Evolutionary conservation across 2,797 vertebrate genomes (phyloP), one percentile per base, ranked within the genome.

Genomic region (Pseudomugil tenellus): DNA sequence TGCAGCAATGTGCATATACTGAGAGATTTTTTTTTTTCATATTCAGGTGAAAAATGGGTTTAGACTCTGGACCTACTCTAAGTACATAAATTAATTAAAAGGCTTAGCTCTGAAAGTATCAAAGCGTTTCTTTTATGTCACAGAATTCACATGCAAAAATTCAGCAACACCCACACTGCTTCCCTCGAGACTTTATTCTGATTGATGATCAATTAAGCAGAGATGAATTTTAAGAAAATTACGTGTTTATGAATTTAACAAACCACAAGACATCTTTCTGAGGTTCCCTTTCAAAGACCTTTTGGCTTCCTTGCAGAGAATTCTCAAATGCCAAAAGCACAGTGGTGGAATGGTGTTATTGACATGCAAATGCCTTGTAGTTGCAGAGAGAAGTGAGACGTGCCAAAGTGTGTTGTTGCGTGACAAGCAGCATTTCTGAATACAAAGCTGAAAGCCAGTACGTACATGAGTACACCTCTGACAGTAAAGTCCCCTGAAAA

Each of bases 311-410:
- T 84, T 57, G 77, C 76, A 64, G 72, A 79, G 65, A 34, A 46
- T 76, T 86, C 67, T 63, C 83, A 76, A 83, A 84, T 78, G 81
- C 84, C 84, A 85, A 90, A 86, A 89, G 87, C 87, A 70, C 81
- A 81, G 70, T 68, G 80, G 82, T 86, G 83, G 88, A 89, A 82
- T 85, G 68, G 79, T 70, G 79, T 86, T 74, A 91, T 94, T 93
- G 89, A 92, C 89, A 94, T 92, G 91, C 89, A 92, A 94, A 94
- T 92, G 84, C 55, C 26, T 85, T 74, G 52, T 74, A 88, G 88
- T 90, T 80, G 81, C 86, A 76, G 83, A 89, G 88, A 91, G 88
- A 91, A 87, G 82, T 89, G 80, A 90, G 88, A 89, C 84, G 79
- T 90, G 91, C 92, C 90, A 90, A 89, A 88, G 83, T 84, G 89